Conservation (phyloP, 1,140 invertebrate species). For the Vollenhovia emeryi region DNA sequence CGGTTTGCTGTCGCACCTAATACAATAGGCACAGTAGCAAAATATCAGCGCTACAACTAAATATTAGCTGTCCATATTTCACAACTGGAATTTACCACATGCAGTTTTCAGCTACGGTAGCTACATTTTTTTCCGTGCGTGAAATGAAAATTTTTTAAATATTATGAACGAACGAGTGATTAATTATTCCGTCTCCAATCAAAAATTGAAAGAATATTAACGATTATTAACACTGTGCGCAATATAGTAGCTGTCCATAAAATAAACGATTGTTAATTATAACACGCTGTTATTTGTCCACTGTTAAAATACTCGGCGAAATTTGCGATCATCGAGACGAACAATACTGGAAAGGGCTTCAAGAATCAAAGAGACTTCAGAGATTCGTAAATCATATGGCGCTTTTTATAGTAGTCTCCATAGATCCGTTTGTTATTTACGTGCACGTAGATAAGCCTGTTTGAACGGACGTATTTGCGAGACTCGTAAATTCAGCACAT, state of each 20-base stretch:
- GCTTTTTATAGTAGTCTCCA: not conserved
- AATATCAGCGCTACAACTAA: too few species aligned
- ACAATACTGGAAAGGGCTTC: not conserved
- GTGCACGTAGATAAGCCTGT: not conserved
- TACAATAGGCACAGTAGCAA: too few species aligned
- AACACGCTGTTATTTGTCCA: not conserved
- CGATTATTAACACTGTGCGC: not conserved
- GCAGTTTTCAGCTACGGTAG: too few species aligned
- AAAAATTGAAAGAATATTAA: not conserved
- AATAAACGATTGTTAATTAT: not conserved
- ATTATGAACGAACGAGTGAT: not conserved
- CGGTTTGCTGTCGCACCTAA: too few species aligned
- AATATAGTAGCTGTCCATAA: not conserved
- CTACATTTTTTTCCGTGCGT: too few species aligned
- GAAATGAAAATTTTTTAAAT: not conserved
- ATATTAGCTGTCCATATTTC: too few species aligned
- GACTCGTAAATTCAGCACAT: slow-evolving; percentile 12
- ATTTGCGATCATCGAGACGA: not conserved
- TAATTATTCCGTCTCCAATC: not conserved
- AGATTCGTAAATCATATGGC: not conserved
- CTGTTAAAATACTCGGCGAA: not conserved
- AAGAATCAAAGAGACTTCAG: not conserved
- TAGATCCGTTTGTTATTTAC: slow-evolving; percentile 6
- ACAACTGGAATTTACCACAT: too few species aligned
- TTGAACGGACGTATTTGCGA: not conserved